Conservation (phyloP, 2,113 vertebrate genomes). For the Vulpes ferrilata region DNA sequence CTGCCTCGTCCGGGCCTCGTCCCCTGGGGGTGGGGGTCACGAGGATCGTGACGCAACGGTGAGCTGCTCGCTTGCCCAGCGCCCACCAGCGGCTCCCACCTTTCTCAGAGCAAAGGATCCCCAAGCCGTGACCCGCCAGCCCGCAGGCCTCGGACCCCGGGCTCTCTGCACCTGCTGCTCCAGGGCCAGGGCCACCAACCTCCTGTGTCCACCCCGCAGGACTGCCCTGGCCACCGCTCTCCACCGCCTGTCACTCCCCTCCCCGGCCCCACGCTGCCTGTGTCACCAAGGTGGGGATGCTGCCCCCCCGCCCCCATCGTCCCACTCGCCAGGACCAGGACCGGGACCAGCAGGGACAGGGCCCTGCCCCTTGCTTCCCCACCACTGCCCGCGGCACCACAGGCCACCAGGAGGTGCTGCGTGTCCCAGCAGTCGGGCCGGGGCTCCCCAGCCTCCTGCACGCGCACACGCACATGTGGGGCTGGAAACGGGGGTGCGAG, state of each 20-base stretch:
- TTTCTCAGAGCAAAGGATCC: neutral
- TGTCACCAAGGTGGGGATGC: fast-evolving
- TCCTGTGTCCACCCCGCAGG: no score
- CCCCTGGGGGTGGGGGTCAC: neutral
- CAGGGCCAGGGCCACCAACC: neutral
- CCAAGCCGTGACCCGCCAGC: no score
- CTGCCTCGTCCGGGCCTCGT: neutral
- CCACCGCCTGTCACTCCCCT: neutral
- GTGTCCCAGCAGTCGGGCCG: no score
- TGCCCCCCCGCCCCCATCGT: fast-evolving
- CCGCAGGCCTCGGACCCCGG: neutral
- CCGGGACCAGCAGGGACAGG: neutral
- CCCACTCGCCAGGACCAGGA: neutral
- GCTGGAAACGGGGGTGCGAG: no score
- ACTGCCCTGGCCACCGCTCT: no score
- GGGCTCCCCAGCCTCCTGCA: neutral
- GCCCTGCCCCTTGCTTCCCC: no score
- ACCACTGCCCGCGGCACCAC: no score
- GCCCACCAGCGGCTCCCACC: neutral
- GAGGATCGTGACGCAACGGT: neutral
- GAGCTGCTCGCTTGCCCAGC: neutral
- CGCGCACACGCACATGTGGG: neutral
- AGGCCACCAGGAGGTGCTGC: no score
- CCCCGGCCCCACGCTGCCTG: no score
- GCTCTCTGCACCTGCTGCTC: neutral